Base-by-base conservation (phyloP, 2,113 vertebrate species). In the Prinia subflava region DNA sequence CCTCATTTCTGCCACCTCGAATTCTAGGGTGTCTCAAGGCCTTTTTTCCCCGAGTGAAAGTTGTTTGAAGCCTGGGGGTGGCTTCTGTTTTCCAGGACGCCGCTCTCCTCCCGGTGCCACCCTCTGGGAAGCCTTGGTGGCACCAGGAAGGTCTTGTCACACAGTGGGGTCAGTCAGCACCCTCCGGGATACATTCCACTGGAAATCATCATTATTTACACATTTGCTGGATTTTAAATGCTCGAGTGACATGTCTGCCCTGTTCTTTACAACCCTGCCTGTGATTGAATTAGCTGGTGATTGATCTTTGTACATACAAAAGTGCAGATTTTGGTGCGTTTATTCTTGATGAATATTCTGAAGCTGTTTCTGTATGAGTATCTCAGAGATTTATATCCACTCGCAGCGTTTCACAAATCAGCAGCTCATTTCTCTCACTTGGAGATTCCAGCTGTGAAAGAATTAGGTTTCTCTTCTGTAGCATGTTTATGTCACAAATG, bases 401-500 rank as follows among this genome's bases (percentile, higher is more conserved):
- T 73, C 15, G 6, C 13, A 74, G 60, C 39, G 0, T 70, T 92
- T 90, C 68, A 83, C 60, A 86, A 37, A 83, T 64, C 44, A 83
- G 71, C 52, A 30, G 73, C 71, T 93, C 56, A 11, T 84, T 89
- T 70, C 25, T 92, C 46, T 87, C 56, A 19, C 86, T 64, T 22
- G 31, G 79, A 47, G 69, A 74, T 90, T 81, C 64, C 76, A 90
- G 90, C 79, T 92, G 87, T 63, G 75, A 90, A 92, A 53, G 74
- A 77, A 86, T 83, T 59, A 60, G 4, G 12, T 56, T 92, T 83
- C 89, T 89, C 56, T 20, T 74, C 73, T 90, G 71, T 28, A 50
- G 33, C 31, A 8, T 77, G 64, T 94, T 96, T 73, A 74, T 55
- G 28, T 83, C 83, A 46, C 41, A 55, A 68, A 79, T 56, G 57